These are phyloP conservation scores for Orthosia incerta DNA, from an alignment of 2,888 invertebrate genomes.

Conservation along the genomic window DNA sequence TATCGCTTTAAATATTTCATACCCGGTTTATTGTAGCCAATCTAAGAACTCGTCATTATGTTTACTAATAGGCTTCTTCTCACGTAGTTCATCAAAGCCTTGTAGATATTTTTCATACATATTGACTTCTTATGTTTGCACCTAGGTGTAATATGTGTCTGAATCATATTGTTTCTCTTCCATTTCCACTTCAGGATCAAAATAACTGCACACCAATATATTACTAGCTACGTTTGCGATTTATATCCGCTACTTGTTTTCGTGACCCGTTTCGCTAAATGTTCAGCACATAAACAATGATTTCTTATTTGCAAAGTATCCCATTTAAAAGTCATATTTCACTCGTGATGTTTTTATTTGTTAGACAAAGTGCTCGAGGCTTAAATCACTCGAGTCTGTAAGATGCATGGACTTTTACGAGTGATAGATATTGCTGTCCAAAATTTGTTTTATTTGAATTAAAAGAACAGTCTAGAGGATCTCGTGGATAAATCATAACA, in stretches of 20 bases:
- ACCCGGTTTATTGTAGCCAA: background rate
- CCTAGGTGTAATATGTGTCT: background rate
- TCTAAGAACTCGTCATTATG: background rate
- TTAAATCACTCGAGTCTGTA: slow-evolving; percentile 17
- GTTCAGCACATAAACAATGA: slow-evolving; percentile 42
- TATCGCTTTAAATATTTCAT: background rate
- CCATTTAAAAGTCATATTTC: slow-evolving; percentile 56
- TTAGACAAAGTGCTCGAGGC: slow-evolving; percentile 11
- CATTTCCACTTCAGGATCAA: slow-evolving; percentile 27
- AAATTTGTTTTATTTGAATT: slow-evolving; percentile 38
- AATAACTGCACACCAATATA: slow-evolving; percentile 36
- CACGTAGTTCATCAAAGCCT: background rate
- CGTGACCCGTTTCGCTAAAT: slow-evolving; percentile 57
- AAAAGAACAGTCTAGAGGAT: slow-evolving; percentile 24
- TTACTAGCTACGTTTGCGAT: slow-evolving; percentile 24
- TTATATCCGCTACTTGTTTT: slow-evolving; percentile 50
- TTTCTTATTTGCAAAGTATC: slow-evolving; percentile 51
- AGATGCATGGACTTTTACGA: slow-evolving; percentile 2
- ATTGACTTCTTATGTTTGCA: too few relatives aligned
- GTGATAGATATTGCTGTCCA: slow-evolving; percentile 18
- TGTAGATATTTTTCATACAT: too few relatives aligned
- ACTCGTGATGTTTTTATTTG: slow-evolving; percentile 49
- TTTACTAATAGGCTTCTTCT: background rate
- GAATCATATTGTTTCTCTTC: slow-evolving; percentile 23
- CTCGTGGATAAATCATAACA: background rate